Evolutionary conservation across 2,888 invertebrate genomes (phyloP).

Genomic region (Acanthococcus lagerstroemiae): DNA sequence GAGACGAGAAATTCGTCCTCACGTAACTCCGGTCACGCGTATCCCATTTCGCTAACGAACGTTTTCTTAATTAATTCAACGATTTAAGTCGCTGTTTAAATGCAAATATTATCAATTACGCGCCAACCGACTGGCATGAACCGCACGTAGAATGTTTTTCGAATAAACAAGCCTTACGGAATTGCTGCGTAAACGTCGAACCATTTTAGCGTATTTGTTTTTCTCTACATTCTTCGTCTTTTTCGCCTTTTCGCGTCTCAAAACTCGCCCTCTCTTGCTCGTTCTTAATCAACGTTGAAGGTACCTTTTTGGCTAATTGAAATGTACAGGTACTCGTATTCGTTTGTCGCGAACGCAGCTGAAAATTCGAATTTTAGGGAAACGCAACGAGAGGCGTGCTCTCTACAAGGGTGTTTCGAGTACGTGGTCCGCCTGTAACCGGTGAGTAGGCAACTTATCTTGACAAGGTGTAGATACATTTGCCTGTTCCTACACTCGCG

Average conservation of each 20-base stretch:
- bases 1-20: background rate
- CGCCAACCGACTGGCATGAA: conserved; percentile 1
- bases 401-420: too few species aligned
- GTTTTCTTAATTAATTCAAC: conserved; percentile 14
- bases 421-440: too few species aligned
- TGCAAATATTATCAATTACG: conserved; percentile 17
- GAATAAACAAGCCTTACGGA: background rate
- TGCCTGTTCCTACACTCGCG: too few species aligned
- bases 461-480: too few species aligned
- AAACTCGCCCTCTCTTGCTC: background rate
- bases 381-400: too few species aligned
- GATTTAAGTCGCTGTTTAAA: background rate
- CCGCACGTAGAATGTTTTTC: background rate
- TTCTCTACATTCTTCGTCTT: background rate
- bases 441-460: too few species aligned
- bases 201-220: background rate
- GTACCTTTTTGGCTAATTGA: background rate
- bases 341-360: too few species aligned
- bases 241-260: background rate
- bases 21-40: background rate
- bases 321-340: too few species aligned
- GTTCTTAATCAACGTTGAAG: background rate
- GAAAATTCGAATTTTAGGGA: too few species aligned
- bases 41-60: background rate
- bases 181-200: background rate